A percentile compares a stretch with the other conserved stretches of the same genome.
phyloP scores from a whole-genome alignment of 2,797 vertebrate species.

The Martes flavigula region DNA sequence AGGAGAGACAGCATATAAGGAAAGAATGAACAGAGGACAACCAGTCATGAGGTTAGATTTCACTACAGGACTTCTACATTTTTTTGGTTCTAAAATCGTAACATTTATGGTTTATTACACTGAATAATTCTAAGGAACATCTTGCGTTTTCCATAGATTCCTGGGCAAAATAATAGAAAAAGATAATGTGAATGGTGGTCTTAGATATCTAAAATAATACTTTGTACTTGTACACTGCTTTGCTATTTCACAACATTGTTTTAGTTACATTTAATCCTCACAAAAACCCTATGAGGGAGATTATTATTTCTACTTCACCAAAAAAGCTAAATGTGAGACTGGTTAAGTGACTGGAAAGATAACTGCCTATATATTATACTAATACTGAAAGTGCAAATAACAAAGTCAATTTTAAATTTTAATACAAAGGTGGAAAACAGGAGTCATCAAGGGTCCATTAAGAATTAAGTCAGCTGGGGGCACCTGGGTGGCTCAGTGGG shows the following conservation, averaged over 20 bases:
- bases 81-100: neutral
- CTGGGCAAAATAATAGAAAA: neutral
- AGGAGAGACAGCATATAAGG: neutral
- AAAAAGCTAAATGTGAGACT: neutral
- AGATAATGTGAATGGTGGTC: neutral
- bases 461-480: neutral
- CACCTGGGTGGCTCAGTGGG: too few relatives aligned
- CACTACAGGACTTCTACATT: neutral
- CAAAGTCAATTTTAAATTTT: neutral
- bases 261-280: neutral
- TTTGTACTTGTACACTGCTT: neutral
- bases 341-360: neutral
- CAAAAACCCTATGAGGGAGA: neutral
- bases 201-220: neutral
- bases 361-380: neutral
- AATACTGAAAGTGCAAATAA: neutral
- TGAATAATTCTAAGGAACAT: constrained; percentile 6
- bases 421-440: neutral
- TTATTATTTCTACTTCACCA: neutral
- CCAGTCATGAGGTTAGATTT: neutral
- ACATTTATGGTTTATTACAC: neutral
- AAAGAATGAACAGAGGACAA: neutral
- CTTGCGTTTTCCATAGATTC: constrained; percentile 29
- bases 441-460: neutral
- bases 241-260: neutral